Evolutionary conservation across 2,888 invertebrate genomes (phyloP).

Genomic region (Acrobeloides nanus): DNA sequence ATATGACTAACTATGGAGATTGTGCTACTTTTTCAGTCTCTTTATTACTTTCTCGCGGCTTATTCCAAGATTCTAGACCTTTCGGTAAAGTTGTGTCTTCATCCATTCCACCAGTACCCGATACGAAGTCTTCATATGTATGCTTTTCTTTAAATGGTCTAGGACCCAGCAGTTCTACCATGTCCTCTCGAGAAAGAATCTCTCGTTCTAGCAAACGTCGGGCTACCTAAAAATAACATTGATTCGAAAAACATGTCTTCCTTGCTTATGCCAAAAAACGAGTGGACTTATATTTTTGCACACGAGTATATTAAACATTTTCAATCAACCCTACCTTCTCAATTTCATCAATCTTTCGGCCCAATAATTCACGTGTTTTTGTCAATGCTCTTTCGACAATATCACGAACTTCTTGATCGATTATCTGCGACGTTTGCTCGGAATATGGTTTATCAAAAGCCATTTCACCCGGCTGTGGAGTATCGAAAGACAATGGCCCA

Average conservation of each 20-base stretch:
- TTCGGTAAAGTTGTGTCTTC: constrained; percentile 89
- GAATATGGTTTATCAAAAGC: constrained; percentile 74
- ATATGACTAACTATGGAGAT: no score
- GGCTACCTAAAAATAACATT: constrained; percentile 66
- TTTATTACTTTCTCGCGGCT: constrained; percentile 14
- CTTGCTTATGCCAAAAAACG: no score
- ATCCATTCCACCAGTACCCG: constrained; percentile 83
- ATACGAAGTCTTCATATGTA: constrained; percentile 98
- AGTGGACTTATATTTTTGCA: no score
- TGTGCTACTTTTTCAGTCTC: no score
- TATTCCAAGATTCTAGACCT: constrained; percentile 56
- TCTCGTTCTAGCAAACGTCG: constrained; percentile 83
- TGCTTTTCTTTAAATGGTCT: constrained; percentile 97
- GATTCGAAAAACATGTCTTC: no score
- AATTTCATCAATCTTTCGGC: constrained; percentile 75
- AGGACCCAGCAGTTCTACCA: constrained; percentile 87
- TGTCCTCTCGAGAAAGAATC: constrained; percentile 86
- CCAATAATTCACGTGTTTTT: constrained; percentile 71
- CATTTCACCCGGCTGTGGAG: constrained; percentile 79
- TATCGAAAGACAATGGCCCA: constrained; percentile 90
- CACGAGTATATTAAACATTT: no score
- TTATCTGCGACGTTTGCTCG: constrained; percentile 88
- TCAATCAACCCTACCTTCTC: constrained; percentile 62
- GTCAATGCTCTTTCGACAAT: constrained; percentile 73
- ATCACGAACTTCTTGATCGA: constrained; percentile 78